Conservation (phyloP, 2,113 vertebrate species). For the Callipepla californica region DNA sequence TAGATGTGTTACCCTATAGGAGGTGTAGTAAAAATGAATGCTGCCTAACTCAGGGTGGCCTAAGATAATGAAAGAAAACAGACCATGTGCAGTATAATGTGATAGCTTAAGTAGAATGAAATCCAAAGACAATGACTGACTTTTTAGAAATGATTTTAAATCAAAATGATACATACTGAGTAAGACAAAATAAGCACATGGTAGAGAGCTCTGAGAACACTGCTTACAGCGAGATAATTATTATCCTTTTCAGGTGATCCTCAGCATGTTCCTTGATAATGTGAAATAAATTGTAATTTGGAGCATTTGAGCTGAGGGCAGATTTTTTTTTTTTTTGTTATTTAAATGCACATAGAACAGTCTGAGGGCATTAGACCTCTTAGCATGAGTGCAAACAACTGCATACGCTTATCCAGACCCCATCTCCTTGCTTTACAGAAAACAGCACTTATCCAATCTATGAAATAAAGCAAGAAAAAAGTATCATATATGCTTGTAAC, state of each 20-base stretch:
- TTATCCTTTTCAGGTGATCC: conserved; percentile 4
- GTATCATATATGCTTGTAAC: background rate
- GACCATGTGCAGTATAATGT: background rate
- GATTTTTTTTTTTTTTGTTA: background rate
- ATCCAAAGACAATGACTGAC: conserved; percentile 19
- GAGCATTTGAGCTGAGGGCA: background rate
- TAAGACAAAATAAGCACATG: background rate
- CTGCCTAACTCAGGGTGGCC: background rate
- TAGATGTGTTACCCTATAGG: background rate
- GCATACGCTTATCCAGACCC: background rate
- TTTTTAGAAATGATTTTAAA: conserved; percentile 59
- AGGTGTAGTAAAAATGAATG: background rate
- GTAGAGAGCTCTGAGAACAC: background rate
- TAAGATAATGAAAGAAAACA: conserved; percentile 24
- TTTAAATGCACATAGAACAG: background rate
- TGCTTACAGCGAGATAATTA: background rate
- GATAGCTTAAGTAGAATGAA: conserved; percentile 42
- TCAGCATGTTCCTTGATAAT: background rate
- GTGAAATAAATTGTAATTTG: conserved; percentile 16
- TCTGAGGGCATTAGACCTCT: background rate
- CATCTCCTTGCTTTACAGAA: background rate
- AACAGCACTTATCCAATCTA: background rate
- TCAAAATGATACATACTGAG: background rate
- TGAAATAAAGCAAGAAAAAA: background rate
- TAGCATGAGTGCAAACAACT: background rate